Evolutionary conservation across 2,888 invertebrate genomes (phyloP).

Genomic region (Polietes domitor): DNA sequence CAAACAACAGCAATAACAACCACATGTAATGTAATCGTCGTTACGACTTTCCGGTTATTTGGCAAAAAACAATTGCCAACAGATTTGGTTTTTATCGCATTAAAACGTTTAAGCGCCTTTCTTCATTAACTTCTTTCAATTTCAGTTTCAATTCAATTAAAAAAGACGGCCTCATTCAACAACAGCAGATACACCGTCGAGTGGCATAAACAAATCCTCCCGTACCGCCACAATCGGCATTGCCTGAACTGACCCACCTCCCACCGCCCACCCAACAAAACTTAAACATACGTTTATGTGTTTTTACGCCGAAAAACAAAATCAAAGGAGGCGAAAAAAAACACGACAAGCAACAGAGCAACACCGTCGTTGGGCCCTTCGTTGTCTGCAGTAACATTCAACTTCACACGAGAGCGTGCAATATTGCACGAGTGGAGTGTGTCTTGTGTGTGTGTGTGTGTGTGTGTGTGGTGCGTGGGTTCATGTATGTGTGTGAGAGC

Average conservation of each 20-base stretch:
- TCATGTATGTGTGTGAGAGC: neutral
- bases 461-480: neutral
- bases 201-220: neutral
- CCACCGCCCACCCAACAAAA: neutral
- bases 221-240: too few species aligned
- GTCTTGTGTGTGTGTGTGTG: neutral
- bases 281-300: neutral
- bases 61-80: neutral
- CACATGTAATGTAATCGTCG: neutral
- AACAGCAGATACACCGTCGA: neutral
- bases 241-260: neutral
- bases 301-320: too few species aligned
- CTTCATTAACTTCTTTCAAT: constrained; percentile 29
- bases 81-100: constrained; percentile 6
- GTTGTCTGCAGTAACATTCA: neutral
- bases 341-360: neutral
- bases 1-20: neutral
- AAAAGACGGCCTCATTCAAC: neutral
- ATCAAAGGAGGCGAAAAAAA: neutral
- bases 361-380: neutral
- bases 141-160: constrained; percentile 7
- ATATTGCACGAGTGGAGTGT: neutral
- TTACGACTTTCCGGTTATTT: constrained; percentile 2
- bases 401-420: neutral
- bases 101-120: neutral